A percentile compares a stretch with the other conserved stretches of the same genome.
Evolutionary conservation across 2,113 vertebrate genomes (phyloP).

Genomic region (Pterophyllum scalare): DNA sequence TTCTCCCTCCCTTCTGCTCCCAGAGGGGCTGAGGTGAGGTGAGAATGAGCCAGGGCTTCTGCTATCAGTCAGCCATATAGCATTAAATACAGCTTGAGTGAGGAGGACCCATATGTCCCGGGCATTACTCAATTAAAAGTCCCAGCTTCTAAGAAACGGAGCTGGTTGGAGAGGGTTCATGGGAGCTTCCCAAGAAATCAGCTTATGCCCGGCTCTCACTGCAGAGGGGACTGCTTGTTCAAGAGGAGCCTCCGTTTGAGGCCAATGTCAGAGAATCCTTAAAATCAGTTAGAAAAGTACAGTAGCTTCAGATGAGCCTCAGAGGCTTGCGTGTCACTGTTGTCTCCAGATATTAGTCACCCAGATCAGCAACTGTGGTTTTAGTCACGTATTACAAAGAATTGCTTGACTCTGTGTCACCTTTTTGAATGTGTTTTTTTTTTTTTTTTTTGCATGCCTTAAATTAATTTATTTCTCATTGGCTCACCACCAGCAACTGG

Average conservation of each 20-base stretch:
- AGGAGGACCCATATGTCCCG: constrained; percentile 63
- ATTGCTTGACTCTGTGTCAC: background rate
- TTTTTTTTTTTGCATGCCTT: background rate
- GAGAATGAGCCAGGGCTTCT: constrained; percentile 53
- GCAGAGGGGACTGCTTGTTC: constrained; percentile 10
- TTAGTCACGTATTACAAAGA: background rate
- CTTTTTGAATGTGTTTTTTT: background rate
- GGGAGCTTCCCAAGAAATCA: constrained; percentile 47
- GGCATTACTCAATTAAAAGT: constrained; percentile 67
- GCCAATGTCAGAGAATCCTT: background rate
- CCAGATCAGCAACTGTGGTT: background rate
- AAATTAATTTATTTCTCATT: constrained; percentile 15
- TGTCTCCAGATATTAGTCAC: constrained; percentile 11
- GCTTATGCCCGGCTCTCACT: constrained; percentile 29
- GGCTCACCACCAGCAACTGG: constrained; percentile 13
- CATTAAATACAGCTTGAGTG: constrained; percentile 57
- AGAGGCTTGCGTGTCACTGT: background rate
- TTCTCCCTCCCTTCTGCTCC: constrained; percentile 56
- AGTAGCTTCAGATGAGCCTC: constrained; percentile 9
- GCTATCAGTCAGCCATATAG: constrained; percentile 61
- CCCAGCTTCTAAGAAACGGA: constrained; percentile 46
- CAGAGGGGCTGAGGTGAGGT: constrained; percentile 59
- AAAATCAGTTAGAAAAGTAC: background rate
- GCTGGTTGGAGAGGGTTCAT: constrained; percentile 26
- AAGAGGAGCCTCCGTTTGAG: constrained; percentile 9